Percentiles rank a stretch among this genome's conserved stretches.
phyloP scores from a whole-genome alignment of 2,113 vertebrate genomes.

The Ptilonorhynchus violaceus region DNA sequence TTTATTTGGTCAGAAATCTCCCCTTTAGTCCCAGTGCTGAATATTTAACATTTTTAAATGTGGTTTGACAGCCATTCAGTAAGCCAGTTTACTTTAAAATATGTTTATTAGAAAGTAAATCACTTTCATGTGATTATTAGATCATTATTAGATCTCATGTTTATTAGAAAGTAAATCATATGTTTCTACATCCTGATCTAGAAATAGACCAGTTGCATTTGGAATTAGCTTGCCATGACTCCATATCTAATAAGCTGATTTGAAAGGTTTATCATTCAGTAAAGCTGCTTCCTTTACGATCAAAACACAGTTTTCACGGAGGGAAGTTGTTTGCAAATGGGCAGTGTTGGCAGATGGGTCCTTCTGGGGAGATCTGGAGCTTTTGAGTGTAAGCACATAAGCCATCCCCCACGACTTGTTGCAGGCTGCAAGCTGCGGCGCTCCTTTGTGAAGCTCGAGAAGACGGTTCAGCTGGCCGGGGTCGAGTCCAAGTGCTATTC shows the following conservation, averaged over 20 bases:
- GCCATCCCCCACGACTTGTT: not conserved
- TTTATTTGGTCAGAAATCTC: not conserved
- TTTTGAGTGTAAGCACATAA: fast-evolving
- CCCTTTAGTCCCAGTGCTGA: not conserved
- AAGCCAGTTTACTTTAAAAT: not conserved
- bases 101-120: not conserved
- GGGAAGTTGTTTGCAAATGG: not conserved
- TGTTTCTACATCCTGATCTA: not conserved
- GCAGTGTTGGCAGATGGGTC: not conserved
- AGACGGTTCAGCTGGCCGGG: not conserved
- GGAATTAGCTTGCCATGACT: not conserved
- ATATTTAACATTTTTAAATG: not conserved
- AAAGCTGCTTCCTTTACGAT: not conserved
- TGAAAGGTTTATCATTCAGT: not conserved
- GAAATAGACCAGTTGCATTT: not conserved
- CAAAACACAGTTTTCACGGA: not conserved
- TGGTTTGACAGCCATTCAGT: not conserved
- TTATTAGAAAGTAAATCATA: not conserved
- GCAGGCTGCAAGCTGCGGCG: slow-evolving; percentile 54
- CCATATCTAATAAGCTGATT: not conserved
- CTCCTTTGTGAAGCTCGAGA: slow-evolving; percentile 40
- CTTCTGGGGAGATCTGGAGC: not conserved
- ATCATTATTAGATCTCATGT: too few species aligned
- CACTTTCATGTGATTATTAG: too few species aligned
- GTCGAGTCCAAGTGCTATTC: slow-evolving; percentile 26